A percentile compares a stretch with the other conserved stretches of the same genome.
Conservation (phyloP, 2,113 vertebrate species). For the Thamnaconus septentrionalis region DNA sequence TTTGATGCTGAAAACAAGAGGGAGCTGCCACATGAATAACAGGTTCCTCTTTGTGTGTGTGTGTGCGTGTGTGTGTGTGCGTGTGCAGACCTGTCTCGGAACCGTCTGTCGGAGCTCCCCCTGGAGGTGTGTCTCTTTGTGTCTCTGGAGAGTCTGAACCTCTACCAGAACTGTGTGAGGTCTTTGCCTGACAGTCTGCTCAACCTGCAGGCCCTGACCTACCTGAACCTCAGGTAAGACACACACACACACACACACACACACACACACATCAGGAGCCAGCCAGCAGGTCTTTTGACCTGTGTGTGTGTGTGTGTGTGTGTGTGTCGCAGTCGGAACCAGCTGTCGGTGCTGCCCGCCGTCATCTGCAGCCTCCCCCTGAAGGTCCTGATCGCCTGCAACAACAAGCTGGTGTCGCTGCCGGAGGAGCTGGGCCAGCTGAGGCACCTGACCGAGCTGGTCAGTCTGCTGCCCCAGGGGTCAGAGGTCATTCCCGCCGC, state of each 20-base stretch:
- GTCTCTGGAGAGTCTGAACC: conserved; percentile 92
- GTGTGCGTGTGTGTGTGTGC: conserved; percentile 5
- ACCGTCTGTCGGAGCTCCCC: conserved; percentile 91
- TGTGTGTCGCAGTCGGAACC: conserved; percentile 85
- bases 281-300: not conserved
- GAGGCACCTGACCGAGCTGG: conserved; percentile 90
- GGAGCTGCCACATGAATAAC: no score
- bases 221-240: conserved; percentile 93
- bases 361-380: conserved; percentile 90
- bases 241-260: conserved; percentile 25
- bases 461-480: conserved; percentile 57
- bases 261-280: conserved; percentile 1
- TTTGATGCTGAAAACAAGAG: no score
- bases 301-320: conserved; percentile 17
- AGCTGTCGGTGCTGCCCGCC: conserved; percentile 87
- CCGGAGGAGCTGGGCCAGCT: conserved; percentile 93
- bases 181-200: conserved; percentile 90
- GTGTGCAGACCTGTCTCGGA: conserved; percentile 87
- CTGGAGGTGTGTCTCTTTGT: conserved; percentile 91
- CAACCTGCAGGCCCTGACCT: conserved; percentile 91
- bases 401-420: conserved; percentile 94
- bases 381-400: conserved; percentile 94
- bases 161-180: conserved; percentile 97
- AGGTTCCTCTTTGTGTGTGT: not conserved
- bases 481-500: no score